Percentiles rank a stretch among this genome's conserved stretches.
Evolutionary conservation across 2,797 vertebrate genomes (phyloP).

Genomic region (Mastacembelus armatus): DNA sequence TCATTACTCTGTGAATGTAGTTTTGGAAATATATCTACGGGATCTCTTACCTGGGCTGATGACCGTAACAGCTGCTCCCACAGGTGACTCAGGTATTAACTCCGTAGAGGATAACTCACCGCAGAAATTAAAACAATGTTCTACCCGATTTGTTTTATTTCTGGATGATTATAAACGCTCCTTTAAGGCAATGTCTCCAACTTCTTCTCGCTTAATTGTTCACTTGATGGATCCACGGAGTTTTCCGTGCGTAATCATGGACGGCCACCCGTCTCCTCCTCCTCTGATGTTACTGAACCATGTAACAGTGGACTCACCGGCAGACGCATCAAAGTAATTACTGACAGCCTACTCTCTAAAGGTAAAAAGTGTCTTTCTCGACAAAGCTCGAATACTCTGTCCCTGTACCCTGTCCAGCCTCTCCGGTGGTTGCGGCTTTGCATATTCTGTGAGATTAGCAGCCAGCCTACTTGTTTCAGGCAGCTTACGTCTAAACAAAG

Average conservation of each 20-base stretch:
- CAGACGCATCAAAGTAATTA: background rate
- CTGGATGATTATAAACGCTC: too few relatives aligned
- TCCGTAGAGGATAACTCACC: background rate
- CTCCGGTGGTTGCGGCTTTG: slow-evolving; percentile 63
- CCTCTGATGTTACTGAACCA: slow-evolving; percentile 13
- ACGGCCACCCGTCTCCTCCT: slow-evolving; percentile 45
- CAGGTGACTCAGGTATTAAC: slow-evolving; percentile 41
- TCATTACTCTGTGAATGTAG: too few relatives aligned
- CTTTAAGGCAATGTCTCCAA: too few relatives aligned
- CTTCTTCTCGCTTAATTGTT: background rate
- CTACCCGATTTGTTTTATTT: background rate
- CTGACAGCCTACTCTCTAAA: too few relatives aligned
- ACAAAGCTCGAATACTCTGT: background rate
- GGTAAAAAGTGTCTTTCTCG: background rate
- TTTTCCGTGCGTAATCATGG: background rate
- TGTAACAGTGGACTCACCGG: slow-evolving; percentile 11
- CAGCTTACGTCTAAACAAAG: slow-evolving; percentile 70
- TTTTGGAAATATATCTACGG: too few relatives aligned
- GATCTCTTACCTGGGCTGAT: slow-evolving; percentile 51
- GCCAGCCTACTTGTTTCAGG: slow-evolving; percentile 58
- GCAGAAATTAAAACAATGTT: background rate
- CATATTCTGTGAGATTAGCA: slow-evolving; percentile 75
- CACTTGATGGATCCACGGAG: background rate
- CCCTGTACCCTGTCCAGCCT: slow-evolving; percentile 9
- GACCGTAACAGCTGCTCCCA: slow-evolving; percentile 15